Conservation (phyloP, 1,140 invertebrate species). For the Drosophila jambulina region DNA sequence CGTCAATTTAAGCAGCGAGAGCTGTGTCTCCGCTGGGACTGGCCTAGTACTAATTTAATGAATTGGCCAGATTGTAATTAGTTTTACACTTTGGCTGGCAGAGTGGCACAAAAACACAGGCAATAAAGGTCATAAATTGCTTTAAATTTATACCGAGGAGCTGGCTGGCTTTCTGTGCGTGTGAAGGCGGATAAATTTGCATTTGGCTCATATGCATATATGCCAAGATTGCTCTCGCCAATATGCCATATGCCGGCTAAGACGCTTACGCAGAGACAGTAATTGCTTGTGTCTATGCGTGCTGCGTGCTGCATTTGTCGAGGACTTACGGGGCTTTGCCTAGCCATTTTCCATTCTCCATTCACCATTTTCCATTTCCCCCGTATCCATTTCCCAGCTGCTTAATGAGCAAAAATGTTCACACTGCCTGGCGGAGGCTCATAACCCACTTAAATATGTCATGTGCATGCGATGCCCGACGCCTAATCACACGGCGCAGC, state of each 20-base stretch:
- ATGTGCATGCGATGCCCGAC: slow-evolving; percentile 60
- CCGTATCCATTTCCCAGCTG: neutral
- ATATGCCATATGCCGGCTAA: slow-evolving; percentile 10
- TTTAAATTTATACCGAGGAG: slow-evolving; percentile 16
- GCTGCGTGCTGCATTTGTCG: slow-evolving; percentile 57
- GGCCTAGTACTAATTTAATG: slow-evolving; percentile 33
- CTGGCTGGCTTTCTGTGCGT: neutral
- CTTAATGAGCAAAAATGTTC: slow-evolving; percentile 68
- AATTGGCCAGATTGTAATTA: slow-evolving; percentile 51
- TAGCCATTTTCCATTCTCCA: neutral
- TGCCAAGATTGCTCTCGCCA: slow-evolving; percentile 6
- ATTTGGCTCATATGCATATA: slow-evolving; percentile 42
- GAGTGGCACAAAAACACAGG: slow-evolving; percentile 14
- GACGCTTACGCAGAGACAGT: slow-evolving; percentile 53
- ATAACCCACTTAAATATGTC: slow-evolving; percentile 82
- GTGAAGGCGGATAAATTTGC: slow-evolving; percentile 27
- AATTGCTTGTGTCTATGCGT: slow-evolving; percentile 41
- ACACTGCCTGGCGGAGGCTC: slow-evolving; percentile 22
- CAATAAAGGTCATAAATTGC: slow-evolving; percentile 25
- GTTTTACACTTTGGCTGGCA: slow-evolving; percentile 36
- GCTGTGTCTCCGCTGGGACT: neutral
- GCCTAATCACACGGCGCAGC: slow-evolving; percentile 74
- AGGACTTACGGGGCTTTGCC: slow-evolving; percentile 53
- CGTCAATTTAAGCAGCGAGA: slow-evolving; percentile 16
- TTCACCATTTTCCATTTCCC: neutral